Conservation (phyloP, 2,113 vertebrate species). For the Eolophus roseicapilla region DNA sequence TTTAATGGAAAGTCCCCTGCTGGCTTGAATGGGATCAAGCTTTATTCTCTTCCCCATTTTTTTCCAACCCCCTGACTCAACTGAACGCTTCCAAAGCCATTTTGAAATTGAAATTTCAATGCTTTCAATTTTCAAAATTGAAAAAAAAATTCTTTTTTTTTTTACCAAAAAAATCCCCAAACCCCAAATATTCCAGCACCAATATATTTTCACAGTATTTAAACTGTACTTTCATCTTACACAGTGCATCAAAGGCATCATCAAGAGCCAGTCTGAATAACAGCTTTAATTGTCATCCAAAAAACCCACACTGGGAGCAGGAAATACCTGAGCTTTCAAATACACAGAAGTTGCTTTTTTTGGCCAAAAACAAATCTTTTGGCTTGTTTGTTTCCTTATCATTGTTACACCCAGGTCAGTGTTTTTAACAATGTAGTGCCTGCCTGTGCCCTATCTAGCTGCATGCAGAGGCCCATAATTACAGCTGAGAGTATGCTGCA, state of each 20-base stretch:
- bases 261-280: background rate
- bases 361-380: background rate
- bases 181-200: background rate
- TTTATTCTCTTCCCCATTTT: background rate
- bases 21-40: background rate
- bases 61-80: background rate
- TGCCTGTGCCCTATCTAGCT: background rate
- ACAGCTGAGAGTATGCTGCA: background rate
- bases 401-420: background rate
- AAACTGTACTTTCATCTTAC: background rate
- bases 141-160: no score
- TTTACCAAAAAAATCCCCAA: background rate
- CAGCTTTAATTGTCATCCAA: background rate
- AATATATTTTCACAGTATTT: background rate
- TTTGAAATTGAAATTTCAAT: background rate
- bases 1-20: background rate
- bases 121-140: no score
- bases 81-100: background rate
- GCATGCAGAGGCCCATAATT: background rate
- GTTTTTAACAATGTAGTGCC: background rate
- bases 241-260: background rate
- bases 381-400: background rate
- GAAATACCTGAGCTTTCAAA: background rate
- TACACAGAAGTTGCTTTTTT: background rate
- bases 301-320: background rate